Base-by-base conservation (phyloP, 1,140 invertebrate species). In the Panulirus ornatus region DNA sequence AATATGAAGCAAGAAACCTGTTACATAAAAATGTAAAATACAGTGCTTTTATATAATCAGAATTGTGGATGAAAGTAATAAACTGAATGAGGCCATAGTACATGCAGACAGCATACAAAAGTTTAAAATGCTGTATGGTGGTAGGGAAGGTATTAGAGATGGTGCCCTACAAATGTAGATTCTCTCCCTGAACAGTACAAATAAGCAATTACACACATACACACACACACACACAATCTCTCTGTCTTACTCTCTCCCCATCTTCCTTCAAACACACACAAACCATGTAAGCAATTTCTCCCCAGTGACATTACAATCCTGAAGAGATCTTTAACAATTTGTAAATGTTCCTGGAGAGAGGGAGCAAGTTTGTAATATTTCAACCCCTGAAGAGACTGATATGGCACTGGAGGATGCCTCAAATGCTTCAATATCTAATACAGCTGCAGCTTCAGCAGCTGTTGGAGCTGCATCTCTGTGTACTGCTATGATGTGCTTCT, bases 401-500 rank as follows among this genome's bases (percentile, higher is more conserved):
- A 66, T 66, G 58, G 58, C 58, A 66, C 58, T 66, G 11, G 27
- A 30, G 58, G 58, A 66, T n/a, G 58, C 58, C 58, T 66, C 58
- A 30, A 66, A 66, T 30, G 58, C 58, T 66, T 66, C 58, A 66
- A 66, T 66, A 66, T 66, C 58, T 66, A 66, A 27, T 3, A 66
- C 58, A 66, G 58, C 58, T 30, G 58, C n/a, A 66, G 58, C 58
- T 30, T 66, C 58, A 30, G 58, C 58, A 22, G 58, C n/a, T 6
- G 76, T 66, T 19, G 47, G 86, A 34, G 75, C 22, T 66, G 75
- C 78, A 38, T 89, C 79, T 73, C 79, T 82, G 38, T 89, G 87
- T 34, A 89, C 87, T 5, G 87, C 66, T 30, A 83, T 36, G 47
- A 89, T 83, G 87, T 89, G 87, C 70, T 89, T 89, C 87, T 89